These are phyloP conservation scores for Hanleya hanleyi DNA, from an alignment of 2,888 invertebrate species.

Conservation along the genomic window DNA sequence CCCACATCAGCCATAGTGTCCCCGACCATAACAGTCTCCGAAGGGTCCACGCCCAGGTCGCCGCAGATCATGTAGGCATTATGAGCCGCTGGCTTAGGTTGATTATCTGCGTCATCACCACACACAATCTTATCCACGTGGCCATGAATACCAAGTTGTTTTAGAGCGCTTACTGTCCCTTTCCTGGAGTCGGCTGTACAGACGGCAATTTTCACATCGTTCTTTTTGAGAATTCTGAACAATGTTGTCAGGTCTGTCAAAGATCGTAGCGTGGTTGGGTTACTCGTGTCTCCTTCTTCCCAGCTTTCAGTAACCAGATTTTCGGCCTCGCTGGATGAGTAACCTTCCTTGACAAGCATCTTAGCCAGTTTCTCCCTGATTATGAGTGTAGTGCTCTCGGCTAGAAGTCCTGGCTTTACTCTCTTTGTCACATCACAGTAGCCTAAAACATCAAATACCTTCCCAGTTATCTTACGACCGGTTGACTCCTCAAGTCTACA, in stretches of 20 bases:
- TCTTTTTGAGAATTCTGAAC: slow-evolving; percentile 69
- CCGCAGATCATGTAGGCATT: slow-evolving; percentile 71
- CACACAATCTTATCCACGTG: slow-evolving; percentile 73
- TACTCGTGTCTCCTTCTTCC: slow-evolving; percentile 63
- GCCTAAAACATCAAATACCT: slow-evolving; percentile 71
- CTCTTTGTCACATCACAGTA: slow-evolving; percentile 64
- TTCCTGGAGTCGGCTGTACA: slow-evolving; percentile 73
- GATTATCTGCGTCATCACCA: slow-evolving; percentile 72
- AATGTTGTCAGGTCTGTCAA: slow-evolving; percentile 71
- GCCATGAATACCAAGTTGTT: slow-evolving; percentile 49
- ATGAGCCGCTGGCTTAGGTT: slow-evolving; percentile 74
- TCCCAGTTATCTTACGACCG: slow-evolving; percentile 65
- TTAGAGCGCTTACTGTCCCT: slow-evolving; percentile 52
- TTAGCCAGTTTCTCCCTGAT: slow-evolving; percentile 50
- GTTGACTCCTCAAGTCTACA: slow-evolving; percentile 67
- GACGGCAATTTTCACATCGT: slow-evolving; percentile 73
- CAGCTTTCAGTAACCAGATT: slow-evolving; percentile 62
- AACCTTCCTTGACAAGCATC: slow-evolving; percentile 49
- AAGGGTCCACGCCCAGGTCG: slow-evolving; percentile 57
- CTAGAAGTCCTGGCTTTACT: slow-evolving; percentile 72
- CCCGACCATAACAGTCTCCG: slow-evolving; percentile 73
- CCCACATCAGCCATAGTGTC: slow-evolving; percentile 74
- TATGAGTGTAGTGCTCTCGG: slow-evolving; percentile 70
- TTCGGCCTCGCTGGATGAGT: slow-evolving; percentile 39
- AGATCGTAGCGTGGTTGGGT: slow-evolving; percentile 62